Evolutionary conservation across 2,113 vertebrate genomes (phyloP).

Genomic region (Sturnus vulgaris): DNA sequence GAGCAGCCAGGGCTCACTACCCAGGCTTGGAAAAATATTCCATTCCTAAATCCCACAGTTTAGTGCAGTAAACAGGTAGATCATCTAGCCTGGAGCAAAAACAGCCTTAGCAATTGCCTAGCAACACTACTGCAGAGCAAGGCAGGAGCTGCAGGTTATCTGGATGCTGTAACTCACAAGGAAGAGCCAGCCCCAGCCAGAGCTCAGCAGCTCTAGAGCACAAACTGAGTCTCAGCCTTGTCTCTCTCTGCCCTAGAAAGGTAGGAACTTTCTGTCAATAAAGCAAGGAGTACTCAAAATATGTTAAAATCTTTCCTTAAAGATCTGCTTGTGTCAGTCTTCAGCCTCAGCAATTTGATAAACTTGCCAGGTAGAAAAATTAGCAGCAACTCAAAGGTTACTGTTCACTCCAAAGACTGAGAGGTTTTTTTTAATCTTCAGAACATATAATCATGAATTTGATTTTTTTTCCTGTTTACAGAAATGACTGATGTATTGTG

Average conservation of each 20-base stretch:
- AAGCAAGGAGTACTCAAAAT: background rate
- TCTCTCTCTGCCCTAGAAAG: background rate
- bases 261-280: background rate
- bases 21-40: background rate
- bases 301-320: background rate
- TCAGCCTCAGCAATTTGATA: background rate
- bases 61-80: background rate
- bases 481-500: background rate
- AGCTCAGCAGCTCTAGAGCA: background rate
- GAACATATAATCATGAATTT: background rate
- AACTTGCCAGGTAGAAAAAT: background rate
- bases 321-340: background rate
- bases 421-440: background rate
- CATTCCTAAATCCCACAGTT: background rate
- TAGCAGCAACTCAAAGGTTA: background rate
- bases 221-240: background rate
- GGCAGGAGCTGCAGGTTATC: background rate
- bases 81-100: background rate
- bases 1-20: background rate
- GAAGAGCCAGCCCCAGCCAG: background rate
- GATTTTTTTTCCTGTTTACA: background rate
- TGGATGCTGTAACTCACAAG: background rate
- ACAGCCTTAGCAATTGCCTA: constrained; percentile 43
- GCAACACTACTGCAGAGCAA: background rate
- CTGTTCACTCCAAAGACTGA: background rate